Base-by-base conservation (phyloP, 2,888 invertebrate genomes). In the Lordiphosa fenestrarum region DNA sequence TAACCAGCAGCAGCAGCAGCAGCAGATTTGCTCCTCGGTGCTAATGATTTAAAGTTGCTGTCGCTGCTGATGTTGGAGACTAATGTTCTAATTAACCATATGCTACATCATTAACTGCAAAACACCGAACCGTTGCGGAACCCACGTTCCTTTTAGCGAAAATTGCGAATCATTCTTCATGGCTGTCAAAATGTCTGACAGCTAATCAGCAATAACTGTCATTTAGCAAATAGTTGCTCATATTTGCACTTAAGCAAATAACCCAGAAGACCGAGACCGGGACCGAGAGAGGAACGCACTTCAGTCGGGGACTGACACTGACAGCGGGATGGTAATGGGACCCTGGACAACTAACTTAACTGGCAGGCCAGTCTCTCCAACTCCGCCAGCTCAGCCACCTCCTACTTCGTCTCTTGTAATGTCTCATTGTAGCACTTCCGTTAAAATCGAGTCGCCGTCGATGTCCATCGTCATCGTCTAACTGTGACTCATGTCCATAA, bases 131-230 rank as follows among this genome's bases (percentile, higher is more conserved):
- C n/a, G 46, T 33, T 23, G 21, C 33, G 19, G 10, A 42, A 25
- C 36, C 33, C 71, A 46, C 68, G 58, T 65, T 65, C 59, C 64
- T 71, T 65, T 59, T 51, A 35, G 6, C 62, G 63, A 73, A 69
- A 73, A 83, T 76, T 70, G 73, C 71, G 75, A 81, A 76, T 76
- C 77, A 80, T 80, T 81, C 80, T 66, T 80, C 81, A 80, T 72
- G 81, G 81, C 80, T 80, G 80, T 80, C 80, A 80, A 83, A 80
- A 80, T 72, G 84, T 69, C 84, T 81, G 84, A 84, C 84, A 85
- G 85, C 84, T 85, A 85, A 85, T 84, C 84, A 84, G 85, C 85
- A 78, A 82, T 78, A 84, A 84, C 76, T 81, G 85, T 84, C 84
- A 82, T 84, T 84, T 84, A 84, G 85, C 80, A 85, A 85, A 85